These are phyloP conservation scores for Lymantria monacha DNA, from an alignment of 2,888 invertebrate species.

Conservation along the genomic window DNA sequence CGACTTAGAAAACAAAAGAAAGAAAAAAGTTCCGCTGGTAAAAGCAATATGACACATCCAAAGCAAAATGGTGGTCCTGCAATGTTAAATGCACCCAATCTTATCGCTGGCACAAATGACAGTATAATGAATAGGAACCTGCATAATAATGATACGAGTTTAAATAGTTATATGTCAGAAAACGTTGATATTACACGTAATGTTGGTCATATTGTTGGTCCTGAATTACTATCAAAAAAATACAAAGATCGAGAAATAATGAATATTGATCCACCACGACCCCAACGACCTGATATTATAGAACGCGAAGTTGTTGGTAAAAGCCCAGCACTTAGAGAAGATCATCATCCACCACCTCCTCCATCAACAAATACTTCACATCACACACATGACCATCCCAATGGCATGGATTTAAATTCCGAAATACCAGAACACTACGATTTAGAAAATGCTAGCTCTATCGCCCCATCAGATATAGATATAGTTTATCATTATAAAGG, in stretches of 20 bases:
- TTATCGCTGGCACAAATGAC: slow-evolving; percentile 86
- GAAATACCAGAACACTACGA: slow-evolving; percentile 97
- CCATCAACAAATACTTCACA: slow-evolving; percentile 87
- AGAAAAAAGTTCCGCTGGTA: slow-evolving; percentile 86
- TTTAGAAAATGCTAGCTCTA: slow-evolving; percentile 97
- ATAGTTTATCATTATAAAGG: slow-evolving; percentile 98
- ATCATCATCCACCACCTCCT: slow-evolving; percentile 90
- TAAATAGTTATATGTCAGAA: slow-evolving; percentile 87
- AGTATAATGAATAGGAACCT: slow-evolving; percentile 86
- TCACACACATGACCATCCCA: slow-evolving; percentile 87
- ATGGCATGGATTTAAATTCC: slow-evolving; percentile 88
- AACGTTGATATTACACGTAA: slow-evolving; percentile 89
- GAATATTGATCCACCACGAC: slow-evolving; percentile 86
- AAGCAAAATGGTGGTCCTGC: slow-evolving; percentile 89
- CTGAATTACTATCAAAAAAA: slow-evolving; percentile 93
- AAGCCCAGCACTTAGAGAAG: slow-evolving; percentile 89
- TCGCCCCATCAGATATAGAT: slow-evolving; percentile 98
- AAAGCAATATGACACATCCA: slow-evolving; percentile 87
- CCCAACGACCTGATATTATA: slow-evolving; percentile 96
- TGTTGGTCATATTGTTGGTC: slow-evolving; percentile 90
- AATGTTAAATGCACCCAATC: slow-evolving; percentile 86
- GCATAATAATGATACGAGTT: slow-evolving; percentile 86
- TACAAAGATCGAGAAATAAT: slow-evolving; percentile 93
- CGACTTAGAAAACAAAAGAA: slow-evolving; percentile 93
- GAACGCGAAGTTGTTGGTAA: slow-evolving; percentile 94